phyloP scores from a whole-genome alignment of 2,888 invertebrate species.

The Polylopha cassiicola region DNA sequence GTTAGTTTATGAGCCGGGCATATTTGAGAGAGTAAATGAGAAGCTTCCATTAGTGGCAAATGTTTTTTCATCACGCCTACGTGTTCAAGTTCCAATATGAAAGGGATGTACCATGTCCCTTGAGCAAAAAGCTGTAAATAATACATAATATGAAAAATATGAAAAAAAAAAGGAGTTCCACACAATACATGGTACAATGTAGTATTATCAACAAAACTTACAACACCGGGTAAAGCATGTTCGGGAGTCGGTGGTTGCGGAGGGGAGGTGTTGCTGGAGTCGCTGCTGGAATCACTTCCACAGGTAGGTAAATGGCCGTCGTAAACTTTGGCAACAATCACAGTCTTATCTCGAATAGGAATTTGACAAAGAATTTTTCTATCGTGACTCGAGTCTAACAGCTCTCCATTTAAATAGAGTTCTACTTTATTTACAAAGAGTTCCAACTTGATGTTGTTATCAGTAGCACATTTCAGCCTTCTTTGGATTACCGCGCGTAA shows the following conservation, averaged over 20 bases:
- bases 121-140: slow-evolving; percentile 85
- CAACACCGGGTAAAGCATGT: slow-evolving; percentile 93
- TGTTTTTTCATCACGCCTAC: slow-evolving; percentile 90
- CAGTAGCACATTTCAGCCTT: slow-evolving; percentile 70
- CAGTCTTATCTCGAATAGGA: slow-evolving; percentile 92
- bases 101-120: slow-evolving; percentile 85
- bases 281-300: slow-evolving; percentile 90
- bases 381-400: slow-evolving; percentile 91
- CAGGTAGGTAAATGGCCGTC: slow-evolving; percentile 60
- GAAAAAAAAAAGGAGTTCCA: no score
- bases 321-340: slow-evolving; percentile 76
- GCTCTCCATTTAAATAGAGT: slow-evolving; percentile 91
- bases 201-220: no score
- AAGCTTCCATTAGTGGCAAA: slow-evolving; percentile 88
- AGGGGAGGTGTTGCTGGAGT: slow-evolving; percentile 95
- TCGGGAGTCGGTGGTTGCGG: slow-evolving; percentile 93
- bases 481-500: slow-evolving; percentile 87
- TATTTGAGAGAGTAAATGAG: slow-evolving; percentile 85
- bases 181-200: no score
- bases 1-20: slow-evolving; percentile 86
- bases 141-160: slow-evolving; percentile 2
- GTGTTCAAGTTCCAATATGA: slow-evolving; percentile 91
- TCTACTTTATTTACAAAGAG: slow-evolving; percentile 95
- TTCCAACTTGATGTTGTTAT: slow-evolving; percentile 89
- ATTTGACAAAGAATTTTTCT: slow-evolving; percentile 91